Evolutionary conservation across 2,797 vertebrate genomes (phyloP).

Genomic region (Gambelia wislizenii): DNA sequence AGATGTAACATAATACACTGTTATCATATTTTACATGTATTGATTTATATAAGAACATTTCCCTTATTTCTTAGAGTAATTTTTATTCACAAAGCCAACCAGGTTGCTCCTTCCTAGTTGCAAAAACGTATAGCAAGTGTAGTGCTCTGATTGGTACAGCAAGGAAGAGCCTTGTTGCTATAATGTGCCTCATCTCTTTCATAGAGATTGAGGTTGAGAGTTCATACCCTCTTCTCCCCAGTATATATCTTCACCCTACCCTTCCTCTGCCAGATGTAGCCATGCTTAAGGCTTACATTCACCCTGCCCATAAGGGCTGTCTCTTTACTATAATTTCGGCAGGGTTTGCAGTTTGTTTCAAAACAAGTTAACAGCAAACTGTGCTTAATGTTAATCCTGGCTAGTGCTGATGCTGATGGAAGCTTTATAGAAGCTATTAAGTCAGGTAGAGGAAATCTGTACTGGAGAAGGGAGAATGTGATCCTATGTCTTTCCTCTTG

Average conservation of each 20-base stretch:
- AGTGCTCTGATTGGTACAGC: not conserved
- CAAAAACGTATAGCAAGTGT: not conserved
- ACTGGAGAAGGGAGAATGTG: not conserved
- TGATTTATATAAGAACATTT: not conserved
- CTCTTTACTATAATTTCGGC: not conserved
- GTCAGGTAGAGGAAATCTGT: not conserved
- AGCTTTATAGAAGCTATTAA: not conserved
- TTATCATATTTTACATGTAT: not conserved
- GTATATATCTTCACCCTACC: not conserved
- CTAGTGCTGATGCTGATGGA: not conserved
- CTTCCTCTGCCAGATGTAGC: not conserved
- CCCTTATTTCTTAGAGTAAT: not conserved
- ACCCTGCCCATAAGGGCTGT: not conserved
- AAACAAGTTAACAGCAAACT: not conserved
- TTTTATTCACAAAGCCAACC: not conserved
- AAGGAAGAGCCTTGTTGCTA: not conserved
- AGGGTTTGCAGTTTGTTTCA: not conserved
- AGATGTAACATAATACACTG: too few relatives aligned
- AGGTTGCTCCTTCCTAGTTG: not conserved
- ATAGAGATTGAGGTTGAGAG: not conserved
- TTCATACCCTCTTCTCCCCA: not conserved
- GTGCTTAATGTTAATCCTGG: not conserved
- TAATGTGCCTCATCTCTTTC: not conserved
- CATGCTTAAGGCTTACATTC: not conserved
- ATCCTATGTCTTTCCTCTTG: not conserved